phyloP scores from a whole-genome alignment of 2,113 vertebrate species.

The Sorex araneus region DNA sequence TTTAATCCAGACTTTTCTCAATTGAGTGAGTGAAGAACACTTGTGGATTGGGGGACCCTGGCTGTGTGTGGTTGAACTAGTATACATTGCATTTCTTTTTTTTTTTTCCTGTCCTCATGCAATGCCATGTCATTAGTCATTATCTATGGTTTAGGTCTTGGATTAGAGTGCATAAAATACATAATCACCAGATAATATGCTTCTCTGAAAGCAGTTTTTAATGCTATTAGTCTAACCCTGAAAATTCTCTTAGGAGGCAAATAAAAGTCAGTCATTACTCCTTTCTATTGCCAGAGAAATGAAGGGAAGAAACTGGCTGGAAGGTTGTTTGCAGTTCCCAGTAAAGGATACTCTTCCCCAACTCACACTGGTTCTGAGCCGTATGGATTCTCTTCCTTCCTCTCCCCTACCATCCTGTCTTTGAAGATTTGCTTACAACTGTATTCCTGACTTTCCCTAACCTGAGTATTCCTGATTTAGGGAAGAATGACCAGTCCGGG shows the following conservation, averaged over 20 bases:
- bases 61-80: neutral
- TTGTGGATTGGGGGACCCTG: neutral
- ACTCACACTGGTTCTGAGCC: neutral
- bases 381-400: neutral
- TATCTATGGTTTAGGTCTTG: slow-evolving; percentile 5
- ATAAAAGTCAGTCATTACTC: neutral
- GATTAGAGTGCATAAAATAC: neutral
- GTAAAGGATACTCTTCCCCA: neutral
- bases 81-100: neutral
- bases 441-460: neutral
- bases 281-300: slow-evolving; percentile 42
- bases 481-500: slow-evolving; percentile 67
- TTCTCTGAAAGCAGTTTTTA: slow-evolving; percentile 14
- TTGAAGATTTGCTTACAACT: neutral
- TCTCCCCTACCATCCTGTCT: neutral
- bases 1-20: slow-evolving; percentile 19
- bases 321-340: neutral
- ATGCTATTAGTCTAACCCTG: slow-evolving; percentile 8
- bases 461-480: neutral
- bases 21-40: neutral
- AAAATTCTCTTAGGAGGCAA: neutral
- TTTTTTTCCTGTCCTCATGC: slow-evolving; percentile 9
- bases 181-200: slow-evolving; percentile 41
- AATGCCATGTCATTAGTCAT: slow-evolving; percentile 35
- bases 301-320: neutral